Conservation (phyloP, 1,140 invertebrate genomes). For the Lineus longissimus region DNA sequence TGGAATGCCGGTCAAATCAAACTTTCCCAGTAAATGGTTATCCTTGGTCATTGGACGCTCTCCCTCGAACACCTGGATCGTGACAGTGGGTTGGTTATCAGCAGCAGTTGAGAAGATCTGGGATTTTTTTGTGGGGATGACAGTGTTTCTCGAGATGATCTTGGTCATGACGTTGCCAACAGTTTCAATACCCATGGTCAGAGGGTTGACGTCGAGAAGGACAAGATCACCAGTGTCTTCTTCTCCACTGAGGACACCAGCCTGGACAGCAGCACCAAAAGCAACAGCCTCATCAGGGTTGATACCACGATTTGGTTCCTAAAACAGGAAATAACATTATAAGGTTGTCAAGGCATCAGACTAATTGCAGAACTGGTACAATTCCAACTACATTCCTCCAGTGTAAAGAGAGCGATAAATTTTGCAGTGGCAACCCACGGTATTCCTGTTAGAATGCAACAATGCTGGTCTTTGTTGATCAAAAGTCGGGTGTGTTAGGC, state of each 20-base stretch:
- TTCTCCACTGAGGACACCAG: conserved; percentile 69
- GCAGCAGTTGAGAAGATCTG: conserved; percentile 99
- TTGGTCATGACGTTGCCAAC: conserved; percentile 99
- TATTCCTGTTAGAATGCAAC: too few relatives aligned
- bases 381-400: too few relatives aligned
- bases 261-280: conserved; percentile 98
- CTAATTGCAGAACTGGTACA: background rate
- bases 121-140: conserved; percentile 99
- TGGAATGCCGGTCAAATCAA: conserved; percentile 96
- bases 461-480: too few relatives aligned
- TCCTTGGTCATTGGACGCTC: conserved; percentile 99
- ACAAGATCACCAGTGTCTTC: conserved; percentile 93
- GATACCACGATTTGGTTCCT: conserved; percentile 93
- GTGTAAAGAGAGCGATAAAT: too few relatives aligned
- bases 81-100: conserved; percentile 98
- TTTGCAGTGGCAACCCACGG: too few relatives aligned
- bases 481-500: too few relatives aligned
- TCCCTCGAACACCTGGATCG: conserved; percentile 96
- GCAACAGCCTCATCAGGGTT: conserved; percentile 82
- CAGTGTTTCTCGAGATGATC: conserved; percentile 94
- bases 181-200: conserved; percentile 98
- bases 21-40: conserved; percentile 95
- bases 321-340: conserved; percentile 10
- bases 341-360: background rate
- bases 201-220: conserved; percentile 93